Conservation (phyloP, 2,888 invertebrate species). For the Leptinotarsa haldemani region DNA sequence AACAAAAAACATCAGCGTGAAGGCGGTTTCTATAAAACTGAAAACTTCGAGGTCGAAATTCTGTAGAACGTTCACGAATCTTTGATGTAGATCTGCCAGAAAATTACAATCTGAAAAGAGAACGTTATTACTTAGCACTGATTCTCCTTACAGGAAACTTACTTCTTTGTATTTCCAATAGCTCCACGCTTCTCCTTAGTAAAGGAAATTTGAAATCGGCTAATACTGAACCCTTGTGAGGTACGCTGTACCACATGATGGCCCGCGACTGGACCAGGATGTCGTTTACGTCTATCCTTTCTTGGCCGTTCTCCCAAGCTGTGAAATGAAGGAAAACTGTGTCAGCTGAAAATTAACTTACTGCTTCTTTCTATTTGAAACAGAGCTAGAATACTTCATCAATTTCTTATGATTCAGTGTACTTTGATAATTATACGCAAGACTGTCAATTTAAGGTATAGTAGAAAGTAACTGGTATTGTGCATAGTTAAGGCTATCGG, state of each 20-base stretch:
- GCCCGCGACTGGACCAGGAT: conserved; percentile 72
- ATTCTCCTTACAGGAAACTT: conserved; percentile 45
- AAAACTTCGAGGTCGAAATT: conserved; percentile 72
- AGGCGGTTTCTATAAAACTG: conserved; percentile 82
- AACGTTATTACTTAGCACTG: neutral
- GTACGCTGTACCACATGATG: conserved; percentile 88
- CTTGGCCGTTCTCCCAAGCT: conserved; percentile 68
- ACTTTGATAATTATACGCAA: too few species aligned
- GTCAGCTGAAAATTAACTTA: neutral
- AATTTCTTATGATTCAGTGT: too few species aligned
- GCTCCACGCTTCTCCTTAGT: conserved; percentile 80
- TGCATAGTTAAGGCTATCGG: too few species aligned
- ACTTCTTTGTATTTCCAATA: conserved; percentile 85
- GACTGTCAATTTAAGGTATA: too few species aligned
- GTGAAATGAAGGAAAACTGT: conserved; percentile 37
- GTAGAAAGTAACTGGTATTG: too few species aligned
- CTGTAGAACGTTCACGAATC: conserved; percentile 71
- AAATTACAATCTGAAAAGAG: conserved; percentile 74
- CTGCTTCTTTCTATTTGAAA: neutral
- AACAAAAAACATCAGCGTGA: conserved; percentile 80
- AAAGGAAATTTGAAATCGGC: conserved; percentile 81
- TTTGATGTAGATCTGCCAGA: conserved; percentile 75
- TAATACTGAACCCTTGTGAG: conserved; percentile 84
- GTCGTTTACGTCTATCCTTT: conserved; percentile 61
- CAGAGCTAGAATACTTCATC: too few species aligned